phyloP scores from a whole-genome alignment of 2,888 invertebrate species.

The Timema podura region DNA sequence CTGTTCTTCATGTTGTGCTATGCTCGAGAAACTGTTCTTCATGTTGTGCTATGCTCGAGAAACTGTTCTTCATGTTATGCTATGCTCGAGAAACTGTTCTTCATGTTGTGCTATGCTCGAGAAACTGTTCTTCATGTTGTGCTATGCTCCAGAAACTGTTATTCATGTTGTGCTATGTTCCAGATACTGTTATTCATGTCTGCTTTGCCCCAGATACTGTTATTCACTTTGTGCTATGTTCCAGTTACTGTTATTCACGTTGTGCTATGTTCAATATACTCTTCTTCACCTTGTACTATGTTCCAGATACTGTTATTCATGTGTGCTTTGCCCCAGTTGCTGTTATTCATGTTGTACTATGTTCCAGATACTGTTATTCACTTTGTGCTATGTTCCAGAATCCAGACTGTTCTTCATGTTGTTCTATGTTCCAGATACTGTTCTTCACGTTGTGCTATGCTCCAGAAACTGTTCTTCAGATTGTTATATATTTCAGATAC shows the following conservation, averaged over 20 bases:
- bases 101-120: background rate
- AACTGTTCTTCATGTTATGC: background rate
- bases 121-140: background rate
- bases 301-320: too few species aligned
- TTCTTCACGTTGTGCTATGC: background rate
- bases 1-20: background rate
- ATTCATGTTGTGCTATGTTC: slow-evolving; percentile 35
- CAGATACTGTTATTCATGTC: slow-evolving; percentile 69
- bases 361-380: too few species aligned
- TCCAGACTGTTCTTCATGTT: background rate
- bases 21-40: background rate
- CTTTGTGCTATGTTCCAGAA: too few species aligned
- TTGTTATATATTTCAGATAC: background rate
- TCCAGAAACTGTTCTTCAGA: background rate
- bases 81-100: background rate
- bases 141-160: background rate
- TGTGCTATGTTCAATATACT: too few species aligned
- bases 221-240: too few species aligned
- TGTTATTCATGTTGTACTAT: too few species aligned
- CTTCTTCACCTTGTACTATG: too few species aligned
- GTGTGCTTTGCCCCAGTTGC: too few species aligned
- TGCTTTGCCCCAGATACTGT: too few species aligned
- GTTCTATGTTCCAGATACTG: background rate
- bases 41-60: background rate
- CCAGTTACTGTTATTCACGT: too few species aligned